These are phyloP conservation scores for Nemoura dubitans DNA, from an alignment of 2,888 invertebrate species.

Conservation along the genomic window DNA sequence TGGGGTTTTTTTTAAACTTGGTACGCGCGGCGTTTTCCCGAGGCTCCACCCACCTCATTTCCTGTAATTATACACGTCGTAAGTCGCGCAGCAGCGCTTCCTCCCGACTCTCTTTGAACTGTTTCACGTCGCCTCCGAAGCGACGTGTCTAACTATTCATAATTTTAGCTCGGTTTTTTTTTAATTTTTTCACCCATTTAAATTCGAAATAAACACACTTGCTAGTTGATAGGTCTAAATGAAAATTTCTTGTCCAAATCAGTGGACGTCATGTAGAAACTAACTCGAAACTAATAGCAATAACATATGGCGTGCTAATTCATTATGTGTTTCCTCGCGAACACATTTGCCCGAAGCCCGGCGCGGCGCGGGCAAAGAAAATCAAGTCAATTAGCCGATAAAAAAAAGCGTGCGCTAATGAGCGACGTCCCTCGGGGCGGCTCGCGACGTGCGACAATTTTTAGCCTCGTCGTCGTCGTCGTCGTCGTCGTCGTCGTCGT, in stretches of 20 bases:
- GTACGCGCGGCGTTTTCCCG: not conserved
- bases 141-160: conserved; percentile 19
- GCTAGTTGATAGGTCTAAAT: not conserved
- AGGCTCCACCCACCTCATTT: conserved; percentile 23
- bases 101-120: conserved; percentile 32
- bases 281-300: not conserved
- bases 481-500: conserved; percentile 24
- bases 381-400: not conserved
- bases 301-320: too few species aligned
- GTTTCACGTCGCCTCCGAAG: conserved; percentile 16
- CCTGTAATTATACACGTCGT: conserved; percentile 41
- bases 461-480: conserved; percentile 21
- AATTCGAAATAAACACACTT: not conserved
- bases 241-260: not conserved
- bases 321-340: too few species aligned
- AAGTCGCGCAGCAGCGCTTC: conserved; percentile 20
- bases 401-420: not conserved
- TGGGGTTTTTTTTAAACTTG: not conserved
- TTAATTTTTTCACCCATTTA: not conserved
- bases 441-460: not conserved
- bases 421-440: not conserved
- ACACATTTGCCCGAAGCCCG: too few species aligned
- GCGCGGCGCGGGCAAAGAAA: not conserved
- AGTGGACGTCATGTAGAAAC: not conserved
- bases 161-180: conserved; percentile 22